Evolutionary conservation across 35 echinoderm and acorn worm genomes (phyloP), one percentile per base, ranked within the genome.

Genomic region (Heliocidaris tuberculata): DNA sequence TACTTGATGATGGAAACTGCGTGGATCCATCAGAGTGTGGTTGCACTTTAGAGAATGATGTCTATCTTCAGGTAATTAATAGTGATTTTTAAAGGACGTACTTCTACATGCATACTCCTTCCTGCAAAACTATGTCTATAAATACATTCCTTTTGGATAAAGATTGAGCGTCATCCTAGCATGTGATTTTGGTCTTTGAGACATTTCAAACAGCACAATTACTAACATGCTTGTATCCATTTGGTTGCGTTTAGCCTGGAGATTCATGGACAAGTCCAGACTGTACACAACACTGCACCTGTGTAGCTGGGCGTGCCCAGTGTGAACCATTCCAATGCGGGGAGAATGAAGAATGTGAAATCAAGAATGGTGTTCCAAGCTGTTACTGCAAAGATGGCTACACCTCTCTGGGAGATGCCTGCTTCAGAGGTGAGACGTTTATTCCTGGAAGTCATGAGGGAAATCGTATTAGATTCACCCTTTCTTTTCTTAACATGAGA

Each of bases 361-460:
- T 92, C 5, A 95, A 93, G 48, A 85, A 93, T 85, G 95, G 95
- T 85, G 92, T 93, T 19, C 30, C 88, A 2, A 85, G 85, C 48
- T 95, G 95, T 85, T 95, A 95, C 48, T 95, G 95, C 50, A 19
- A 85, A 4, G 88, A 93, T 93, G 95, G 95, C 9, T 95, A 90
- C 86, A n/a, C 4, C n/a, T n/a, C 65, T 19, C n/a, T 15, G 1
- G 65, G n/a, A 42, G 35, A 42, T 42, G 65, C 15, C 65, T n/a
- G 65, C n/a, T 85, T 15, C 4, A 85, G 65, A 19, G 15, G 15
- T 85, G 65, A 19, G 65, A 85, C 15, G 65, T 85, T 85, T 85
- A 0, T 85, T 19, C 0, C n/a, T 15, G 65, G 15, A 1, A 85
- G 65, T 19, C 15, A 0, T 85, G 15, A 85, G n/a, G 4, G 65